Conservation (phyloP, 64 coral and sea anemone genomes). For the Dendrophyllia cribrosa region DNA sequence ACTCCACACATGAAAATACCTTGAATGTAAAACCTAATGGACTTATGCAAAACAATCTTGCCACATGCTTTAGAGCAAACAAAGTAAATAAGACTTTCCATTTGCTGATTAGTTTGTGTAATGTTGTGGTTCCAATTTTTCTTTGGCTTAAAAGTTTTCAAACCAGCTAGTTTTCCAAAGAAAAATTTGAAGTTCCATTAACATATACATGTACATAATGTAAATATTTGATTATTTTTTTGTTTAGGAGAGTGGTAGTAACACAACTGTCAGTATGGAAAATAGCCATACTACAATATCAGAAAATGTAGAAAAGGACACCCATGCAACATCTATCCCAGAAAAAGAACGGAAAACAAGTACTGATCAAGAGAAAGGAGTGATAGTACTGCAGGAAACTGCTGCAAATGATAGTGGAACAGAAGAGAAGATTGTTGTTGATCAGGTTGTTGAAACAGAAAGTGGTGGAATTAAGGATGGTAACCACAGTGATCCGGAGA, state of each 20-base stretch:
- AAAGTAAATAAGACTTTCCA: neutral
- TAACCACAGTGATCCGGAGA: slow-evolving; percentile 37
- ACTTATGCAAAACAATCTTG: no score
- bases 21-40: no score
- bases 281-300: neutral
- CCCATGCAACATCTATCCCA: neutral
- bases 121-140: no score
- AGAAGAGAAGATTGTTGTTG: neutral
- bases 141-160: no score
- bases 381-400: neutral
- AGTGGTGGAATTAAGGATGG: neutral
- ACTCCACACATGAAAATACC: no score
- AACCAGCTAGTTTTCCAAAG: no score
- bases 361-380: neutral
- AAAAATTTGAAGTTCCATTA: no score
- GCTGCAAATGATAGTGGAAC: neutral
- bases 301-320: neutral
- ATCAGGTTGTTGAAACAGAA: neutral
- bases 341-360: neutral
- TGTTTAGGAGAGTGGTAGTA: neutral
- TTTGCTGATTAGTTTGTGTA: no score
- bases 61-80: no score
- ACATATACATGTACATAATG: no score
- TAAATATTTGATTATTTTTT: neutral
- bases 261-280: neutral